Evolutionary conservation across 2,888 invertebrate genomes (phyloP), one percentile per base, ranked within the genome.

Genomic region (Silvanus unidentatus): DNA sequence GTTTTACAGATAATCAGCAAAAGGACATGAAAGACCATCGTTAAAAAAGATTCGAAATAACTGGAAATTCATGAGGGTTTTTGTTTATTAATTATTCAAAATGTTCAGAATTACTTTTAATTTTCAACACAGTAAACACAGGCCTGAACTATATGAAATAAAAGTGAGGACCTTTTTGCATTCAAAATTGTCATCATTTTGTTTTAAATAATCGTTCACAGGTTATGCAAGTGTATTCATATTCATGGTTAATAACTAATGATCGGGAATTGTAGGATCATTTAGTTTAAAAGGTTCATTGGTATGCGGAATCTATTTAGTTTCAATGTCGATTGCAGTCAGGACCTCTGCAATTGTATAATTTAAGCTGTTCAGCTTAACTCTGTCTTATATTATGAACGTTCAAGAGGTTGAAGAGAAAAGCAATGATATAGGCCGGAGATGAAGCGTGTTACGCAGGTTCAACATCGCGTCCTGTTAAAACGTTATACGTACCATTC

Each of bases 401-500:
- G 35, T 35, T 13, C 13, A 16, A 37, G 37, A 11, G 15, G 16
- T 5, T 12, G 9, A 16, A 15, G 3, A 37, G 32, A 32, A 32
- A n/a, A 32, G 32, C 16, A 12, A 37, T 13, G 8, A 12, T 13
- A 37, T 37, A 9, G 16, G 37, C 37, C 37, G 37, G 37, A 37
- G 37, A 37, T 37, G 37, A 37, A 37, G 37, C 37, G 16, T 13
- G 37, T 9, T 35, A 35, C 35, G 35, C 35, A 35, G 11, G 35
- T 35, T 35, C 35, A 12, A 6, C 13, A 12, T 35, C 37, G 14
- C 5, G 37, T 37, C n/a, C 37, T 22, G 22, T 45, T 48, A 44
- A 47, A 45, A 43, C 38, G 40, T 41, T 50, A 47, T 44, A 28
- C 38, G 47, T 40, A 40, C 41, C 16, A 40, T 28, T 29, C 30